phyloP scores from a whole-genome alignment of 2,113 vertebrate genomes.

The Nansenia antarctica region DNA sequence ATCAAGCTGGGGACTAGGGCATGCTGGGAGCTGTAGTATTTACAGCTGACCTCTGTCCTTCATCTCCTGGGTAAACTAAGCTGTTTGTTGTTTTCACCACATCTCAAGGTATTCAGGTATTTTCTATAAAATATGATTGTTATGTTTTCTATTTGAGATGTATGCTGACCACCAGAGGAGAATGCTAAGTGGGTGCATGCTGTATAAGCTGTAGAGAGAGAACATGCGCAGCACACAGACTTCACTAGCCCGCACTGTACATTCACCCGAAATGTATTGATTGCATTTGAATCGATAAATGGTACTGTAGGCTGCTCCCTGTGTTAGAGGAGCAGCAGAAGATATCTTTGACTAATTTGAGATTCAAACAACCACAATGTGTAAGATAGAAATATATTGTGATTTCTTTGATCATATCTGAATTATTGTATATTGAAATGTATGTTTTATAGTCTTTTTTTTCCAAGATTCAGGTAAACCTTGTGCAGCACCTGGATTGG shows the following conservation, averaged over 20 bases:
- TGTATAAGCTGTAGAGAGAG: slow-evolving; percentile 27
- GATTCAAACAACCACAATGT: slow-evolving; percentile 27
- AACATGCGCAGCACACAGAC: slow-evolving; percentile 27
- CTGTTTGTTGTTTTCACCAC: slow-evolving; percentile 38
- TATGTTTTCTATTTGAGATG: slow-evolving; percentile 32
- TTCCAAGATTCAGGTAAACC: slow-evolving; percentile 43
- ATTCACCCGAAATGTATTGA: slow-evolving; percentile 54
- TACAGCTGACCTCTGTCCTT: slow-evolving; percentile 28
- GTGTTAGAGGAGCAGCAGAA: slow-evolving; percentile 14
- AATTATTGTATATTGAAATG: slow-evolving; percentile 58
- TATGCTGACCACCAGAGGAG: slow-evolving; percentile 26
- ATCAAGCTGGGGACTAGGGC: slow-evolving; percentile 5
- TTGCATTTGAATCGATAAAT: slow-evolving; percentile 24
- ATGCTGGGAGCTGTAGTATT: slow-evolving; percentile 25
- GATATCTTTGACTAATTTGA: slow-evolving; percentile 37
- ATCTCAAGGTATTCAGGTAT: slow-evolving; percentile 60
- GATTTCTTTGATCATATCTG: slow-evolving; percentile 33
- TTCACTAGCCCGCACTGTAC: slow-evolving; percentile 49
- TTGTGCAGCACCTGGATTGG: slow-evolving; percentile 28
- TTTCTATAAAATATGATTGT: slow-evolving; percentile 37
- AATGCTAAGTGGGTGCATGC: slow-evolving; percentile 28
- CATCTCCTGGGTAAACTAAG: slow-evolving; percentile 42
- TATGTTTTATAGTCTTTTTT: slow-evolving; percentile 47
- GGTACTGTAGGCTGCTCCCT: slow-evolving; percentile 12
- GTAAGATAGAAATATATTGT: slow-evolving; percentile 30